Evolutionary conservation across 2,797 vertebrate genomes (phyloP).

Genomic region (Glyptemys insculpta): DNA sequence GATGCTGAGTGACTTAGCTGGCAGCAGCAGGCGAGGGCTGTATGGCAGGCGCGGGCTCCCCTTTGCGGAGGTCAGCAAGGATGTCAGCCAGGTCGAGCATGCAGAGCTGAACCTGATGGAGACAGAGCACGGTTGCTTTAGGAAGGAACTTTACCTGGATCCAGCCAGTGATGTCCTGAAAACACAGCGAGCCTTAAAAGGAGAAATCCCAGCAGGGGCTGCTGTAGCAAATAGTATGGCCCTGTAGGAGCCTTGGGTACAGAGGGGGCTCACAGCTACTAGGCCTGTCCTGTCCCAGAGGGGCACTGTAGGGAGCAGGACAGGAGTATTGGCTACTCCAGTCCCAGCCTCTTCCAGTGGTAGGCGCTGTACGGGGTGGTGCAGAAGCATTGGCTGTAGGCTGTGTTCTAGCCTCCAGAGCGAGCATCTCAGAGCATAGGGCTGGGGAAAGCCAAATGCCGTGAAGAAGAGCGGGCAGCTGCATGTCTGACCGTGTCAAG

Average conservation of each 20-base stretch:
- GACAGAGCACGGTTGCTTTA: accelerated
- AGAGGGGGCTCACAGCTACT: not conserved
- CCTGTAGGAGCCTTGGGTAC: not conserved
- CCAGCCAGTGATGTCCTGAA: not conserved
- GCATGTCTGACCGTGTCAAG: conserved; percentile 83
- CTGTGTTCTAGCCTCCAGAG: not conserved
- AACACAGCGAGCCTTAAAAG: not conserved
- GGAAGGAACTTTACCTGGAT: not conserved
- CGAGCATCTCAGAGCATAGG: not conserved
- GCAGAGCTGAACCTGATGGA: conserved; percentile 83
- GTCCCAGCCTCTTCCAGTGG: too few species aligned
- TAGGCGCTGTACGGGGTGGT: not conserved
- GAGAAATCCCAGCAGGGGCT: not conserved
- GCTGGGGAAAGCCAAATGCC: too few species aligned
- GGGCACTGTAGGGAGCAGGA: not conserved
- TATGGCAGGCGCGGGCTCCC: accelerated
- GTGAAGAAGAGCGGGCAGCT: not conserved
- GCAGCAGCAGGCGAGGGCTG: not conserved
- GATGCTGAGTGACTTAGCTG: accelerated
- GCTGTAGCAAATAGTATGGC: too few species aligned
- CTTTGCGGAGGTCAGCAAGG: conserved; percentile 54
- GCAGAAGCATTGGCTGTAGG: not conserved
- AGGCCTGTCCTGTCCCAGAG: not conserved
- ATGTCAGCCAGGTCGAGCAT: conserved; percentile 77
- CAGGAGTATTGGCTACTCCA: not conserved